phyloP scores from a whole-genome alignment of 2,113 vertebrate species.

The Psophia crepitans region DNA sequence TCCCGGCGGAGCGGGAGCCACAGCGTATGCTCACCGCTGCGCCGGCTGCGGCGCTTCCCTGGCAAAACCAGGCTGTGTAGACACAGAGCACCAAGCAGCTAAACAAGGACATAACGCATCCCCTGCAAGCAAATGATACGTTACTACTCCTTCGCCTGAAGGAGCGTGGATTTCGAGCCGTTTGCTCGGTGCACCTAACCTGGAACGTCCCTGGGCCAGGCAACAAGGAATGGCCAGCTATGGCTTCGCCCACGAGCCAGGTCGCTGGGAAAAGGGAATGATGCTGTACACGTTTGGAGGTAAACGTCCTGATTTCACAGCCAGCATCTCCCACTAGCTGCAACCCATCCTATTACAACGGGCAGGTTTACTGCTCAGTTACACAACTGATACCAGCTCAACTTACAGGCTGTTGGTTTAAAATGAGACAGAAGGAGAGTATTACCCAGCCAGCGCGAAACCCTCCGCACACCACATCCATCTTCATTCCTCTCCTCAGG shows the following conservation, averaged over 20 bases:
- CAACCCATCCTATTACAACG: neutral
- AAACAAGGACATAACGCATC: neutral
- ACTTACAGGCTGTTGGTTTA: neutral
- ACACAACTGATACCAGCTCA: neutral
- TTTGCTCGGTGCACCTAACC: neutral
- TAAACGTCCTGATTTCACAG: neutral
- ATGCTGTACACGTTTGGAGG: neutral
- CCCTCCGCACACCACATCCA: neutral
- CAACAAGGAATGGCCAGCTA: neutral
- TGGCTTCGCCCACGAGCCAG: neutral
- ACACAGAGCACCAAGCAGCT: neutral
- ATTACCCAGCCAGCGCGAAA: neutral
- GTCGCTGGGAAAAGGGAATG: neutral
- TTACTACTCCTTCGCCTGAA: neutral
- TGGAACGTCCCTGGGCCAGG: neutral
- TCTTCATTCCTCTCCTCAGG: neutral
- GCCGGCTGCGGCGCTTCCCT: neutral
- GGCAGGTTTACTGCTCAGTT: neutral
- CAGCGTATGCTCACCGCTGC: neutral
- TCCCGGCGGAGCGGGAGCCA: neutral
- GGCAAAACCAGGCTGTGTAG: neutral
- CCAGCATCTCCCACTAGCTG: neutral
- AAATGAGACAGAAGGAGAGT: neutral
- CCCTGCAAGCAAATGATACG: neutral
- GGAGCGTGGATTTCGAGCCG: neutral